phyloP scores from a whole-genome alignment of 2,888 invertebrate genomes.

The Anagyrus pseudococci region DNA sequence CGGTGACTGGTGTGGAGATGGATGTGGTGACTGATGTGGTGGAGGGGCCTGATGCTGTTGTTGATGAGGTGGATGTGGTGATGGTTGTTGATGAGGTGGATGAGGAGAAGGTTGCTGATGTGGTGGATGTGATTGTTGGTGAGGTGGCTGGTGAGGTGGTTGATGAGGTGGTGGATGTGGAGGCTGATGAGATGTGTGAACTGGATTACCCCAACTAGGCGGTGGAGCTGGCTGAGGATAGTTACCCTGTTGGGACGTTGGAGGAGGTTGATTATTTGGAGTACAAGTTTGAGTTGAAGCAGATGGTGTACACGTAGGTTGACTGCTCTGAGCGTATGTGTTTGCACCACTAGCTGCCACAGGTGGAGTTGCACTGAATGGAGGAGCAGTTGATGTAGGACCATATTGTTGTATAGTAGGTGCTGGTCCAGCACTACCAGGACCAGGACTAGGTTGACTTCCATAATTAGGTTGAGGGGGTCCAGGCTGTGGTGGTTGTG shows the following conservation, averaged over 20 bases:
- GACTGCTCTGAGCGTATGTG: conserved; percentile 59
- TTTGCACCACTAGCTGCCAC: conserved; percentile 52
- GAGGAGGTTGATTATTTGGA: conserved; percentile 63
- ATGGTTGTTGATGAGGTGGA: conserved; percentile 58
- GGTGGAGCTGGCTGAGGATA: conserved; percentile 69
- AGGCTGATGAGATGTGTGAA: conserved; percentile 60
- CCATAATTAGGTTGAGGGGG: conserved; percentile 63
- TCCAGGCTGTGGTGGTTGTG: conserved; percentile 66
- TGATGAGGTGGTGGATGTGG: conserved; percentile 59
- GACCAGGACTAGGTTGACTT: conserved; percentile 66
- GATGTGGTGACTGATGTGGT: conserved; percentile 62
- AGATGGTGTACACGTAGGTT: conserved; percentile 61
- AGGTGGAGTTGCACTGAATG: conserved; percentile 51
- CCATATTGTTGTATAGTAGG: no score
- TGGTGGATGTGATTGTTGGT: conserved; percentile 53
- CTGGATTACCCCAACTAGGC: conserved; percentile 68
- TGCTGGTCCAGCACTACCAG: conserved; percentile 47
- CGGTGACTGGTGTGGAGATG: conserved; percentile 63
- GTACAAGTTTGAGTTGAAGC: conserved; percentile 68
- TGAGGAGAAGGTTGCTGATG: conserved; percentile 55
- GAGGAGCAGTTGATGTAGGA: conserved; percentile 59
- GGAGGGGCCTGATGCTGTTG: conserved; percentile 60
- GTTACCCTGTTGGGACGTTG: conserved; percentile 57
- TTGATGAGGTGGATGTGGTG: conserved; percentile 59
- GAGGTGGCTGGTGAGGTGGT: conserved; percentile 54